Evolutionary conservation across 2,888 invertebrate species (phyloP).

Genomic region (Cordilura impudica): DNA sequence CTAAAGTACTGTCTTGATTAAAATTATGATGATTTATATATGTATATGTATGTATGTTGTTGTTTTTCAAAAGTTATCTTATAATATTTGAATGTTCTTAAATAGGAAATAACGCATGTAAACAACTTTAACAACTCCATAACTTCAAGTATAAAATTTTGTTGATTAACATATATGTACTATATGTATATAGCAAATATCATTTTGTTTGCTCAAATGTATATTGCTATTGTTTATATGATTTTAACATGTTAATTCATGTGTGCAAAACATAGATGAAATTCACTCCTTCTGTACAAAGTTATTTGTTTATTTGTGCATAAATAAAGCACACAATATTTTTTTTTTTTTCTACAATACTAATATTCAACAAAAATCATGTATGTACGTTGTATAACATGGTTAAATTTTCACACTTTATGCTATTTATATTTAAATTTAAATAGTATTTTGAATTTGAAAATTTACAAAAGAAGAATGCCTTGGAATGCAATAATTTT

Average conservation of each 20-base stretch:
- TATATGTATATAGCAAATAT: no score
- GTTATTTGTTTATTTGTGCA: background rate
- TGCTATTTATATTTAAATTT: slow-evolving; percentile 36
- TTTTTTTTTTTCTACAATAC: slow-evolving; percentile 26
- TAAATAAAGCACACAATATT: slow-evolving; percentile 5
- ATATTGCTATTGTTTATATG: slow-evolving; percentile 5
- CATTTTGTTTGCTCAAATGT: background rate
- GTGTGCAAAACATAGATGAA: slow-evolving; percentile 17
- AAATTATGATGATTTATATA: no score
- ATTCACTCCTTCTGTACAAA: background rate
- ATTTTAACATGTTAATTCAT: slow-evolving; percentile 45
- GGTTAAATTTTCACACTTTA: background rate
- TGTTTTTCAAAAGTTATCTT: no score
- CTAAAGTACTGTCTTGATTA: no score
- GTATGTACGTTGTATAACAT: background rate
- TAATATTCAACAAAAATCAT: slow-evolving; percentile 50
- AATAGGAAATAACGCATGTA: no score
- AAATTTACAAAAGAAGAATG: background rate
- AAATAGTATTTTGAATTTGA: background rate
- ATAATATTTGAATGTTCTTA: no score
- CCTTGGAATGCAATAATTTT: no score
- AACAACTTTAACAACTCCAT: no score
- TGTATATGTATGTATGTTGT: no score
- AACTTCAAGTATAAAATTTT: no score
- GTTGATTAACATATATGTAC: no score